Evolutionary conservation across 2,888 invertebrate species (phyloP), one percentile per base, ranked within the genome.

Genomic region (Polia nebulosa): DNA sequence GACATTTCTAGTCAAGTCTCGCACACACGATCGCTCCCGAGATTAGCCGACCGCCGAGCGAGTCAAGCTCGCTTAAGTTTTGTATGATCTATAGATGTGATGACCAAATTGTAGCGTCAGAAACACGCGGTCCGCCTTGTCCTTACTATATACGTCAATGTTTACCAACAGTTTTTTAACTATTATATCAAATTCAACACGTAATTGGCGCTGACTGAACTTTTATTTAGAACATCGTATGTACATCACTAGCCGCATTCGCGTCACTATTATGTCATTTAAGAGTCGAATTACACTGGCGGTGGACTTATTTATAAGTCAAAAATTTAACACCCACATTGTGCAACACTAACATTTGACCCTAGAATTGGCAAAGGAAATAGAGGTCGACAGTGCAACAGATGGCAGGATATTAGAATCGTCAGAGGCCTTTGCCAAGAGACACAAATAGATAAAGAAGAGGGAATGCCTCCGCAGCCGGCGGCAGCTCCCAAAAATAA

Each of bases 211-310:
- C 55, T 75, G 56, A 63, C 80, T 63, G 56, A 60, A 63, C 62
- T 45, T 39, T 8, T 53, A 68, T 60, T 72, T 73, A 78, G 61
- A 67, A 66, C 66, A 66, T 47, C 27, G 44, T 57, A 51, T 55
- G 61, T 64, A 72, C 80, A 69, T 68, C 47, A 66, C 56, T 62
- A 67, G 62, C 44, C 47, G 49, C 44, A 44, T 52, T 68, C 44
- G 25, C 36, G 34, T 65, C 80, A 80, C 71, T 69, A 61, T 66
- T 53, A 57, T 20, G 64, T 57, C 68, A 63, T 51, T 41, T 47
- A 74, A 59, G 56, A 8, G 36, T 71, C 62, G 41, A 56, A 51
- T 61, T 53, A 77, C 29, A 71, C 62, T 77, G 71, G 72, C 78
- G 53, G 51, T 29, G 41, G 34, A 25, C 47, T 69, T 74, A 22